phyloP scores from a whole-genome alignment of 1,140 invertebrate species.

The Drosophila sechellia region DNA sequence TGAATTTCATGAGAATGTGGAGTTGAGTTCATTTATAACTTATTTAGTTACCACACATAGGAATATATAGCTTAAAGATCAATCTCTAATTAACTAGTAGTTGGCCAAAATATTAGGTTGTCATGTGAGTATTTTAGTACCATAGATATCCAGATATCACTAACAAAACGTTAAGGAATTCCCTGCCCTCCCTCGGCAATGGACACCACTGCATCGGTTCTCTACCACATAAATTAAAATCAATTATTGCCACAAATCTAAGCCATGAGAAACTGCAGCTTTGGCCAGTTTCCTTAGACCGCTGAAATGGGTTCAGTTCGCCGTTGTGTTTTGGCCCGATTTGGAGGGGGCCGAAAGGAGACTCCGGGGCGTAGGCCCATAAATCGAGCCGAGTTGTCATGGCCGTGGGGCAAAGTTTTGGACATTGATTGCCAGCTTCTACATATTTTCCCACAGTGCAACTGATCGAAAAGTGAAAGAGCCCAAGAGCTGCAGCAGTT shows the following conservation, averaged over 20 bases:
- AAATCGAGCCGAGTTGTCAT: conserved; percentile 76
- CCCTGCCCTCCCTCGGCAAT: conserved; percentile 5
- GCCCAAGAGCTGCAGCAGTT: neutral
- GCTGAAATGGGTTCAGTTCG: conserved; percentile 18
- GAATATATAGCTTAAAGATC: no score
- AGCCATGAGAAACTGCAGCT: conserved; percentile 65
- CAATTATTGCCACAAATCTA: conserved; percentile 81
- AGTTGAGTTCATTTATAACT: neutral
- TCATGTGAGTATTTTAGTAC: neutral
- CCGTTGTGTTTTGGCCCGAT: conserved; percentile 7
- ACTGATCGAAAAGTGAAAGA: conserved; percentile 75
- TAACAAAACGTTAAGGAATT: neutral
- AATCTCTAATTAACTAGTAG: neutral
- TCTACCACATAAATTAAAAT: conserved; percentile 71
- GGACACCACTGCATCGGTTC: conserved; percentile 32
- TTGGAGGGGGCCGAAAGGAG: conserved; percentile 15
- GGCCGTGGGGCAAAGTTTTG: conserved; percentile 70
- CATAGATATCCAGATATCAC: no score
- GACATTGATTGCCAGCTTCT: conserved; percentile 82
- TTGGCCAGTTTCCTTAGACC: conserved; percentile 11
- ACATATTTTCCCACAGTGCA: conserved; percentile 80
- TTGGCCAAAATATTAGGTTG: neutral
- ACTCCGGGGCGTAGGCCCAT: conserved; percentile 56
- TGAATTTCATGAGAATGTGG: conserved; percentile 10
- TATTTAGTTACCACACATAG: no score